These are phyloP conservation scores for Neomicropteryx cornuta DNA, from an alignment of 1,140 invertebrate genomes.

Conservation along the genomic window DNA sequence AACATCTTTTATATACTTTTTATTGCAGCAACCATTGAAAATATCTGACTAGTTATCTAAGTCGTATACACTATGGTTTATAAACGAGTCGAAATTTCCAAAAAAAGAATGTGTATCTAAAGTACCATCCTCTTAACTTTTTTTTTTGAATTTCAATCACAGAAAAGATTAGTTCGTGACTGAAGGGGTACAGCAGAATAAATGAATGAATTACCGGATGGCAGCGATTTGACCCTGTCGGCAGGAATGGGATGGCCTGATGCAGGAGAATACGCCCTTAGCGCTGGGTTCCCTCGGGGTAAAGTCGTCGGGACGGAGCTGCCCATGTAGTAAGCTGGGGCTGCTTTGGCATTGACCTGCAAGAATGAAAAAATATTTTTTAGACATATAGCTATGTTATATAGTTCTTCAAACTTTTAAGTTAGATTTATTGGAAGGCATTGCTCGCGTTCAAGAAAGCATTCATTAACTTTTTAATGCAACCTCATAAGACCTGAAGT, in stretches of 20 bases:
- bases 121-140: background rate
- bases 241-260: constrained; percentile 38
- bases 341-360: constrained; percentile 26
- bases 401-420: too few relatives aligned
- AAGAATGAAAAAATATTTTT: constrained; percentile 10
- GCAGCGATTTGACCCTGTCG: constrained; percentile 40
- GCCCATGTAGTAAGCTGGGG: constrained; percentile 50
- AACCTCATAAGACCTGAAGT: background rate
- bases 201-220: constrained; percentile 28
- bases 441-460: background rate
- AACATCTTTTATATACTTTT: too few relatives aligned
- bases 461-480: background rate
- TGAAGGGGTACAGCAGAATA: background rate
- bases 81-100: background rate
- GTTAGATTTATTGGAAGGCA: too few relatives aligned
- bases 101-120: background rate
- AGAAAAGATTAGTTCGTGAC: background rate
- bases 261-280: constrained; percentile 58
- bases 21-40: too few relatives aligned
- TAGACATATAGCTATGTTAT: too few relatives aligned
- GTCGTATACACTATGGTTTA: constrained; percentile 2
- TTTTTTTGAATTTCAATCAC: background rate
- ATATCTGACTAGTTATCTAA: constrained; percentile 23
- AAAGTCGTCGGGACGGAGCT: constrained; percentile 43
- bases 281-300: constrained; percentile 47